phyloP scores from a whole-genome alignment of 1,140 invertebrate genomes.

The Chrysomallon squamiferum region DNA sequence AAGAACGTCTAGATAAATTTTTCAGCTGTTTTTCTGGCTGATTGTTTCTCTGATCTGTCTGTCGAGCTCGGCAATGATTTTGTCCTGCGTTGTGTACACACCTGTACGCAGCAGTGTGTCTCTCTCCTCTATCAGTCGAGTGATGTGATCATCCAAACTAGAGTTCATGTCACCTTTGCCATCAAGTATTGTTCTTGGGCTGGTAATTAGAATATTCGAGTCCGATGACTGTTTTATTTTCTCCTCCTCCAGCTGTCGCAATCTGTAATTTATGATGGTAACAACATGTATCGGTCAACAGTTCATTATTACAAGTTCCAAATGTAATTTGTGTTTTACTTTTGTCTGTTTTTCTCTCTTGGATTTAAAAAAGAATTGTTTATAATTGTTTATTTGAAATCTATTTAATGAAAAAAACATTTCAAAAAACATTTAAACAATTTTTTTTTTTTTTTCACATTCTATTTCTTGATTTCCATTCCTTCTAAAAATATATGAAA shows the following conservation, averaged over 20 bases:
- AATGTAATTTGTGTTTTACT: too few relatives aligned
- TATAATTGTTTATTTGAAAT: too few relatives aligned
- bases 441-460: too few relatives aligned
- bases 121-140: conserved; percentile 62
- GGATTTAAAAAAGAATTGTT: too few relatives aligned
- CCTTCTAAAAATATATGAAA: too few relatives aligned
- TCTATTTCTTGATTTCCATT: too few relatives aligned
- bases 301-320: too few relatives aligned
- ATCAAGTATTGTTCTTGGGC: conserved; percentile 21
- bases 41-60: conserved; percentile 61
- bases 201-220: conserved; percentile 15
- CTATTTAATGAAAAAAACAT: too few relatives aligned
- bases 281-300: too few relatives aligned
- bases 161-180: conserved; percentile 30
- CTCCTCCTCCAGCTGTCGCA: conserved; percentile 52
- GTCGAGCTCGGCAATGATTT: conserved; percentile 63
- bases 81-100: conserved; percentile 62
- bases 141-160: conserved; percentile 61
- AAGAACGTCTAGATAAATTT: too few relatives aligned
- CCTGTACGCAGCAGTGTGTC: conserved; percentile 63
- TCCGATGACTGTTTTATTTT: conserved; percentile 34
- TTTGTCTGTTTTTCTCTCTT: too few relatives aligned
- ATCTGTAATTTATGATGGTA: conserved; percentile 28
- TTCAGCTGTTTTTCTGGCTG: conserved; percentile 34
- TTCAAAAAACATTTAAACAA: too few relatives aligned